Base-by-base conservation (phyloP, 2,888 invertebrate genomes). In the Leptura quadrifasciata region DNA sequence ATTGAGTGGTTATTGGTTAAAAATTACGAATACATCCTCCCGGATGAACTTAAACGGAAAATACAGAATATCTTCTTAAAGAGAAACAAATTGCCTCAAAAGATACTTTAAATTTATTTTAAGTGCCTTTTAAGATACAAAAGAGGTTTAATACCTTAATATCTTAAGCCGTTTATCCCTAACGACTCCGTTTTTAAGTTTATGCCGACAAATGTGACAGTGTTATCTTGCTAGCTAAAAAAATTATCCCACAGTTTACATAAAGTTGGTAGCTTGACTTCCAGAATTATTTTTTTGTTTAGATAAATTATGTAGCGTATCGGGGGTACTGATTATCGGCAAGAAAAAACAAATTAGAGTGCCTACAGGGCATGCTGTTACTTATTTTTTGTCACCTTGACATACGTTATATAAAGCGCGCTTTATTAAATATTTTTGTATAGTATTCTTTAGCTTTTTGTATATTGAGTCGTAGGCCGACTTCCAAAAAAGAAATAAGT, bases 151-250 rank as follows among this genome's bases (percentile, higher is more conserved):
- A 58, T 58, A 58, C 69, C 67, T 39, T 69, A 69, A 69, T 69
- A 69, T 58, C 69, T 69, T 69, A 69, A 69, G 69, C 39, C 55
- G 55, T 58, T 69, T 69, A 69, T 69, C 69, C 69, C 58, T 35
- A 63, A 35, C 63, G 18, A 35, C 63, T 63, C 39, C 35, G 58
- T 69, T 69, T 35, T 69, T 54, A 47, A 69, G 69, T 39, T 20
- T 10, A 35, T 39, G 35, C 69, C 69, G 69, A 69, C 69, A 69
- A 69, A 69, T 69, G 39, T 69, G 58, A 69, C 69, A 58, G 35
- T 58, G 39, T 58, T 58, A 57, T 39, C 69, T 69, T 21, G 15
- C 15, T 58, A 57, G 69, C 69, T 20, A 58, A 69, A 55, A 65
- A 69, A 69, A 69, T 39, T 69, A 69, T 69, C 69, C 58, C 69